These are phyloP conservation scores for Nasonia vitripennis DNA, from an alignment of 1,140 invertebrate genomes.

Conservation along the genomic window DNA sequence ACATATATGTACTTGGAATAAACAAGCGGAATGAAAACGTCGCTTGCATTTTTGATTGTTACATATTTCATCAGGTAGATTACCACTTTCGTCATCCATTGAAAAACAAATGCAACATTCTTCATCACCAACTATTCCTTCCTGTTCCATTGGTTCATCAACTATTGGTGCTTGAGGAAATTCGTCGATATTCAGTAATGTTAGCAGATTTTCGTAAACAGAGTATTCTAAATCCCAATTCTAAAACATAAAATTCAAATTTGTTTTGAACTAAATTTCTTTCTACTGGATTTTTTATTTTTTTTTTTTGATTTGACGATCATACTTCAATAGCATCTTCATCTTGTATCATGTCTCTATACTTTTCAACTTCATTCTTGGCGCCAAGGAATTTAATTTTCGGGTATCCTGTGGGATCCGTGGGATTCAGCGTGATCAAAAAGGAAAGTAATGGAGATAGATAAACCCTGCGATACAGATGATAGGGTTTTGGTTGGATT, in stretches of 20 bases:
- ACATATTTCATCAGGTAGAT: slow-evolving; percentile 68
- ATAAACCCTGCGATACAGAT: slow-evolving; percentile 69
- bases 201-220: slow-evolving; percentile 65
- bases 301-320: background rate
- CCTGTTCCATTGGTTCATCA: slow-evolving; percentile 22
- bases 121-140: slow-evolving; percentile 61
- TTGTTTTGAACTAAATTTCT: slow-evolving; percentile 2
- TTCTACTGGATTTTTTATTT: slow-evolving; percentile 10
- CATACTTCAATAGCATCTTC: slow-evolving; percentile 58
- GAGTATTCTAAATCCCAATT: slow-evolving; percentile 63
- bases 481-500: slow-evolving; percentile 64
- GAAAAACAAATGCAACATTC: slow-evolving; percentile 73
- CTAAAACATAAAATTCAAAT: slow-evolving; percentile 57
- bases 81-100: slow-evolving; percentile 59
- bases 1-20: slow-evolving; percentile 62
- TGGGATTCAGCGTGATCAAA: slow-evolving; percentile 65
- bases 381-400: slow-evolving; percentile 70
- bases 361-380: slow-evolving; percentile 62
- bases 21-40: slow-evolving; percentile 68
- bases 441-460: slow-evolving; percentile 67
- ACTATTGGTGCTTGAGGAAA: slow-evolving; percentile 60
- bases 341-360: slow-evolving; percentile 59
- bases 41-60: slow-evolving; percentile 67
- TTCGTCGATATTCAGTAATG: slow-evolving; percentile 63
- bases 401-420: slow-evolving; percentile 60